Evolutionary conservation across 1,140 invertebrate genomes (phyloP).

Genomic region (Macrostomum lignano): DNA sequence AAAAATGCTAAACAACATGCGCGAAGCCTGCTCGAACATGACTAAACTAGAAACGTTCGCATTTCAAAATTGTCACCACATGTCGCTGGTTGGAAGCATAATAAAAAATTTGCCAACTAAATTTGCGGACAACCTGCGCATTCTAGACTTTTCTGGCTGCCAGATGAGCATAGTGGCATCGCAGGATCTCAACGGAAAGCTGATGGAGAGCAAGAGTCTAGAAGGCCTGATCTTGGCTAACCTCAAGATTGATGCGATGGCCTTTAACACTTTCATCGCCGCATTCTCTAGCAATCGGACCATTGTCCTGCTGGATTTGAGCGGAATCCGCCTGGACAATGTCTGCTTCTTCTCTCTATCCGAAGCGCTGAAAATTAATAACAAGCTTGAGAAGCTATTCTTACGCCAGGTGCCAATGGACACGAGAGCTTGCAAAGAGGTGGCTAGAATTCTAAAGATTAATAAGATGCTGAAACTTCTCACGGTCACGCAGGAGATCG

Average conservation of each 20-base stretch:
- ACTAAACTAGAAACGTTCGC: neutral
- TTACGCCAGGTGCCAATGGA: neutral
- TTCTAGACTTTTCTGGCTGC: neutral
- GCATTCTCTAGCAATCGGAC: neutral
- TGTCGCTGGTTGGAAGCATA: neutral
- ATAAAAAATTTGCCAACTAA: neutral
- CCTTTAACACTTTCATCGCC: conserved; percentile 1
- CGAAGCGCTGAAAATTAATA: conserved; percentile 2
- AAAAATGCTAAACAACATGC: neutral
- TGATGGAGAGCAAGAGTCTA: neutral
- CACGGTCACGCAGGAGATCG: no score
- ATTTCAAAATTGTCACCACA: conserved; percentile 3
- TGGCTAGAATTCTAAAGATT: neutral
- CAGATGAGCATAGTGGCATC: neutral
- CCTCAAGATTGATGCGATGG: neutral
- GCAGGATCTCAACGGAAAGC: conserved; percentile 1
- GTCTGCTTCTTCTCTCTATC: conserved; percentile 1
- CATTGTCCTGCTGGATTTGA: neutral
- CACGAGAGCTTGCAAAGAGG: neutral
- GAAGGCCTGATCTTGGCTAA: neutral
- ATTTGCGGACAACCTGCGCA: neutral
- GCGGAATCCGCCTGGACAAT: neutral
- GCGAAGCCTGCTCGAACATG: conserved; percentile 1
- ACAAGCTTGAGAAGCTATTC: neutral
- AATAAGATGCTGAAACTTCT: conserved; percentile 3